Percentiles rank a stretch among this genome's conserved stretches.
These are phyloP conservation scores for Neopelma chrysocephalum DNA, from an alignment of 2,797 vertebrate genomes.

Conservation along the genomic window DNA sequence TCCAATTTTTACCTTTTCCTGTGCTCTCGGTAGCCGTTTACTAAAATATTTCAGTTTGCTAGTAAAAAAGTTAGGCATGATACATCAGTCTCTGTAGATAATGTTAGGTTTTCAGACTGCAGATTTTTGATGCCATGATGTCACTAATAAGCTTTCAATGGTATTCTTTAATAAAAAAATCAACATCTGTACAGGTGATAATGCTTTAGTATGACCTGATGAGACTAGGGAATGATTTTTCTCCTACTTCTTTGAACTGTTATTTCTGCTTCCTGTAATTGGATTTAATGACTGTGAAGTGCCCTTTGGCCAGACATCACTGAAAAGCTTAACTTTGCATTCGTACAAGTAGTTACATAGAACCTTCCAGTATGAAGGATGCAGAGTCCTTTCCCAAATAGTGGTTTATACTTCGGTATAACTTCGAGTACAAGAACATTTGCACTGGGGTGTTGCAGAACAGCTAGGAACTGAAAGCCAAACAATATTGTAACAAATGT, in stretches of 20 bases:
- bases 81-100: background rate
- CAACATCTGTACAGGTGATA: background rate
- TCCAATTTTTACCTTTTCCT: background rate
- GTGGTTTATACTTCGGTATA: background rate
- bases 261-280: background rate
- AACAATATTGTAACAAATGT: background rate
- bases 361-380: background rate
- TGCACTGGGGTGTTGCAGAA: background rate
- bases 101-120: background rate
- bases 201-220: background rate
- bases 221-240: background rate
- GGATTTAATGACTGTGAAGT: background rate
- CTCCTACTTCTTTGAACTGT: background rate
- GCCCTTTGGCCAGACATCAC: background rate
- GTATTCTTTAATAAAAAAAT: background rate
- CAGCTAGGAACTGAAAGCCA: background rate
- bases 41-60: background rate
- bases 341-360: background rate
- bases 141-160: background rate
- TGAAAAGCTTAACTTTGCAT: background rate
- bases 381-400: background rate
- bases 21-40: background rate
- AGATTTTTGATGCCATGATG: background rate
- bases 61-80: background rate
- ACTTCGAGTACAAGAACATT: background rate